phyloP scores from a whole-genome alignment of 2,797 vertebrate genomes.

The Pachyuromys duprasi region DNA sequence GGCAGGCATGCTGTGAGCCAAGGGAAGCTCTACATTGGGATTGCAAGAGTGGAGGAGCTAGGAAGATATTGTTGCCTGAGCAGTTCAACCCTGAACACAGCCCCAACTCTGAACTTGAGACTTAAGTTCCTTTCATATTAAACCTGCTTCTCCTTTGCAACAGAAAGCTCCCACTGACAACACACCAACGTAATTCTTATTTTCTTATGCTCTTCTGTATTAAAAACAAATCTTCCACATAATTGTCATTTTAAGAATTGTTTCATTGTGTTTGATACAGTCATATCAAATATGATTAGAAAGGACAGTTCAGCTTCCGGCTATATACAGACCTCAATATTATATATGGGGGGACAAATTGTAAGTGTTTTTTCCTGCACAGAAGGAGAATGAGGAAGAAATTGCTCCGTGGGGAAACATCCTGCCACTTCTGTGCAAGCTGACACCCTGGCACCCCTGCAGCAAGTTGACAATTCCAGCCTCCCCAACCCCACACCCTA shows the following conservation, averaged over 20 bases:
- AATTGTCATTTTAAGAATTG: background rate
- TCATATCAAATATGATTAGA: background rate
- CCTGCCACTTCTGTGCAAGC: constrained; percentile 63
- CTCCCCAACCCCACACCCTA: background rate
- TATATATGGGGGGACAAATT: constrained; percentile 25
- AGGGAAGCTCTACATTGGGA: background rate
- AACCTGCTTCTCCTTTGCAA: background rate
- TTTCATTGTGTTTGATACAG: background rate
- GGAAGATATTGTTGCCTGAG: background rate
- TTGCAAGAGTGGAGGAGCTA: background rate
- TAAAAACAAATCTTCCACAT: background rate
- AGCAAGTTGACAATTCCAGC: constrained; percentile 23
- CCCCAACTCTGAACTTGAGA: constrained; percentile 24
- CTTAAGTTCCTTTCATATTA: background rate
- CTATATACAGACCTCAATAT: background rate
- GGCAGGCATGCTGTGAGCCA: background rate
- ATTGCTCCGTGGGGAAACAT: constrained; percentile 50
- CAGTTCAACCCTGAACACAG: background rate
- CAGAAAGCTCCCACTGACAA: background rate
- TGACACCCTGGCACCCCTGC: constrained; percentile 63
- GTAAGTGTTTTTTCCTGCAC: constrained; percentile 56
- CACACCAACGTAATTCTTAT: background rate
- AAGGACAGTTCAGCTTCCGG: background rate
- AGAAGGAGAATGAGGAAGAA: constrained; percentile 66
- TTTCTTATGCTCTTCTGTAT: background rate